Percentiles rank a stretch among this genome's conserved stretches.
Conservation (phyloP, 2,888 invertebrate genomes). For the Papilio demoleus region DNA sequence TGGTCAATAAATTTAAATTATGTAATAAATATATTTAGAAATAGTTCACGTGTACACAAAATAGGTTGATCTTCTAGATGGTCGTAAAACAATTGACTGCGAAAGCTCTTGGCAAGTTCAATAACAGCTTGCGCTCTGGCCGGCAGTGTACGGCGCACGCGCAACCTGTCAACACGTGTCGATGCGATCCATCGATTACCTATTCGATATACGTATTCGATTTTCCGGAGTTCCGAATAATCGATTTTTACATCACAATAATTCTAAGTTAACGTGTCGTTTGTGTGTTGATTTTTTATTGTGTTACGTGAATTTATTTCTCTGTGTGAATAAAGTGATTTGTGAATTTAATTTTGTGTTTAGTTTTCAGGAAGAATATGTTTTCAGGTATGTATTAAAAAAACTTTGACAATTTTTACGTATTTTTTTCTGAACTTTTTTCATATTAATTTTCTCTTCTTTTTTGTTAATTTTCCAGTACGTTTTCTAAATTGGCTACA, state of each 20-base stretch:
- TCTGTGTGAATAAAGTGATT: constrained; percentile 3
- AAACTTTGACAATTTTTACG: not conserved
- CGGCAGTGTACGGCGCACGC: constrained; percentile 71
- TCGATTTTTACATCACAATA: constrained; percentile 33
- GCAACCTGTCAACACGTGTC: constrained; percentile 72
- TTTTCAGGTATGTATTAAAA: constrained; percentile 24
- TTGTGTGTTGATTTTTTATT: constrained; percentile 27
- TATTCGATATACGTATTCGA: constrained; percentile 45
- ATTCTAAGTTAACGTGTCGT: not conserved
- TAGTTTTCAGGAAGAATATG: constrained; percentile 28
- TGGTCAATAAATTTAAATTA: constrained; percentile 24
- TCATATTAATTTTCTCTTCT: not conserved
- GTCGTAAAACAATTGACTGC: constrained; percentile 55
- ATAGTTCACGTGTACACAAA: constrained; percentile 16
- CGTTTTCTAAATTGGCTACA: not conserved
- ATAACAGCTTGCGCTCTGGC: constrained; percentile 61
- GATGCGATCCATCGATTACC: constrained; percentile 54
- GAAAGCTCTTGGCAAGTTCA: constrained; percentile 79
- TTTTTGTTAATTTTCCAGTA: constrained; percentile 1
- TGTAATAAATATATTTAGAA: constrained; percentile 26
- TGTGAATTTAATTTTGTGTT: constrained; percentile 25
- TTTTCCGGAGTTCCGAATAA: constrained; percentile 14
- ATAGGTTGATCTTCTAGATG: constrained; percentile 42
- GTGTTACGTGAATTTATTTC: constrained; percentile 6
- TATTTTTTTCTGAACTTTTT: not conserved